Base-by-base conservation (phyloP, 2,888 invertebrate species). In the Drosophila anomalata region DNA sequence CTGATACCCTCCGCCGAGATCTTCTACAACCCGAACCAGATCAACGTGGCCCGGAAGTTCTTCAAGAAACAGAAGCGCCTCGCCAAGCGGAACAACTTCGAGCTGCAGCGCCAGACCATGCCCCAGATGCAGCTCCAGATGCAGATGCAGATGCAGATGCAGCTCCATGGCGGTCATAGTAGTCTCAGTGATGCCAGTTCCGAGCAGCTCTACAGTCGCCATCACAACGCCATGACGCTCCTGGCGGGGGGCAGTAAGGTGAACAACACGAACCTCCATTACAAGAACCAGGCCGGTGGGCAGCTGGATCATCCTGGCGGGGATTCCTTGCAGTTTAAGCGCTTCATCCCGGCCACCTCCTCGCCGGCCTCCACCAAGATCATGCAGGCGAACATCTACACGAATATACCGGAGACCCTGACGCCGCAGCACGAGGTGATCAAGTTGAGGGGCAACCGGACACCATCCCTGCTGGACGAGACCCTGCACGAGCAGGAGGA, bases 11-110 rank as follows among this genome's bases (percentile, higher is more conserved):
- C 94, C 0, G 95, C 96, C 0, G 96, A 96, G 72, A 93, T 96
- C 88, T 98, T 98, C 91, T 98, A 97, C 90, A 97, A 98, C 91
- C 97, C 97, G 0, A 96, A 97, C 90, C 98, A 98, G 91, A 98
- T 97, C 91, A 97, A 97, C 39, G 97, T 97, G 0, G 98, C 98
- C 0, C 94, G 97, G 75, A 97, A 97, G 89, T 98, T 98, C 90
- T 98, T 98, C 91, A 96, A 96, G 81, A 96, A 96, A 79, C 97
- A 97, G 89, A 93, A 95, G 62, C 94, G 96, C 48, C 93, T 96
- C 76, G 94, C 94, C 90, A 95, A 95, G 85, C 94, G 95, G 62
- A 95, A 95, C 81, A 96, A 96, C 84, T 92, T 96, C 22, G 95
- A 95, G 55, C 75, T 92, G 56, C 91, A 91, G 62, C 87, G 92